A percentile compares a stretch with the other conserved stretches of the same genome.
phyloP scores from a whole-genome alignment of 37 sponge, comb jelly and placozoan species.

The Haliclona indistincta region DNA sequence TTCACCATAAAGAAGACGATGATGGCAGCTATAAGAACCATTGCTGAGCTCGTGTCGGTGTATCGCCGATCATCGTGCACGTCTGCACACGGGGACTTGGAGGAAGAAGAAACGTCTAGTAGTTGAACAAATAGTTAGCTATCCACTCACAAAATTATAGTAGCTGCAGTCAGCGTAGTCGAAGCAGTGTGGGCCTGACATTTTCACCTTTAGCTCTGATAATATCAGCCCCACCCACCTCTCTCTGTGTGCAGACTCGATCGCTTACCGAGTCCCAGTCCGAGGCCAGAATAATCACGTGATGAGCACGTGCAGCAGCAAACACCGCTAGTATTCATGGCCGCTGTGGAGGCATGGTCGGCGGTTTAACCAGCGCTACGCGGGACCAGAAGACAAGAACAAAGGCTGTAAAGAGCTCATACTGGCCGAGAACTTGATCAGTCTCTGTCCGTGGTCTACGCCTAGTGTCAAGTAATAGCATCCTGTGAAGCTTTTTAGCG shows the following conservation, averaged over 20 bases:
- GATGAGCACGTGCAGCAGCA: too few species aligned
- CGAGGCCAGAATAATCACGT: too few species aligned
- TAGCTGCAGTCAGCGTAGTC: constrained; percentile 23
- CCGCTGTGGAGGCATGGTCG: too few species aligned
- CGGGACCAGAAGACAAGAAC: too few species aligned
- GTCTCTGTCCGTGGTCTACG: background rate
- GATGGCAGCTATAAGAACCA: constrained; percentile 82
- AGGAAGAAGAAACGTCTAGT: background rate
- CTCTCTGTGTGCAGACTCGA: too few species aligned
- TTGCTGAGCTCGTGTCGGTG: constrained; percentile 74
- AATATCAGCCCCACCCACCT: too few species aligned
- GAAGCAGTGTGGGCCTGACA: constrained; percentile 14
- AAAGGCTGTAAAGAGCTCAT: too few species aligned
- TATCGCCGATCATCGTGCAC: constrained; percentile 40
- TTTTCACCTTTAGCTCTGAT: too few species aligned
- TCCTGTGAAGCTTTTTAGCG: background rate
- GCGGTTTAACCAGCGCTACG: too few species aligned
- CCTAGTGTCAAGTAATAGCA: background rate
- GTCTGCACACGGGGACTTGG: constrained; percentile 30
- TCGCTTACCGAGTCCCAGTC: too few species aligned
- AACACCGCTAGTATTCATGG: too few species aligned
- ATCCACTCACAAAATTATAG: constrained; percentile 14
- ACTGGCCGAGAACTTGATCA: too few species aligned
- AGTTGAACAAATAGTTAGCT: background rate
- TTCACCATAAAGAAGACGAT: constrained; percentile 94